phyloP scores from a whole-genome alignment of 2,797 vertebrate genomes.

The Alca torda region DNA sequence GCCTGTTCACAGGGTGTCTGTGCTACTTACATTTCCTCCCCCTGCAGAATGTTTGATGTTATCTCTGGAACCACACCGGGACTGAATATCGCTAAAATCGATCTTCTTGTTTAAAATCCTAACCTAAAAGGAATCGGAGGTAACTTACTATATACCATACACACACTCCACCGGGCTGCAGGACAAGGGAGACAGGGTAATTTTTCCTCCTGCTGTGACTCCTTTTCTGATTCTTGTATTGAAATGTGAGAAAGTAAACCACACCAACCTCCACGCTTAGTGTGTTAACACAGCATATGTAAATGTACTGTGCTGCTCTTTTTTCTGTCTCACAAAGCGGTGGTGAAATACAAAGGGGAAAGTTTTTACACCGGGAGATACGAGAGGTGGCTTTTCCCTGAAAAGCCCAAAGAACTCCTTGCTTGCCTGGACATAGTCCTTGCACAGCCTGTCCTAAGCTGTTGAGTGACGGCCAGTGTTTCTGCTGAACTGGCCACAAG shows the following conservation, averaged over 20 bases:
- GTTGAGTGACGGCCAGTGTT: not conserved
- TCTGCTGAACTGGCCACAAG: not conserved
- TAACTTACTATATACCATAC: slow-evolving; percentile 64
- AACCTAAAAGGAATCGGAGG: slow-evolving; percentile 84
- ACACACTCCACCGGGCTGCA: not conserved
- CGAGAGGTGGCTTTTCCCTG: not conserved
- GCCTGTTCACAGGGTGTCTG: slow-evolving; percentile 22
- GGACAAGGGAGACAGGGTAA: not conserved
- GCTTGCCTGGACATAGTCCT: not conserved
- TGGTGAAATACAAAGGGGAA: not conserved
- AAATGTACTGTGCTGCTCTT: not conserved
- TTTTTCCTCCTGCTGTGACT: not conserved
- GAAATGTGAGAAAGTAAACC: not conserved
- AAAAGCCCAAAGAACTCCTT: not conserved
- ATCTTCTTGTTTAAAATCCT: slow-evolving; percentile 88
- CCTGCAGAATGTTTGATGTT: slow-evolving; percentile 89
- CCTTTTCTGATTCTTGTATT: not conserved
- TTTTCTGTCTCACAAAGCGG: not conserved
- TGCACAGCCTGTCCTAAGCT: not conserved
- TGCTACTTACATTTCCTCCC: slow-evolving; percentile 91
- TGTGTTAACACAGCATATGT: not conserved
- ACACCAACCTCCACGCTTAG: not conserved
- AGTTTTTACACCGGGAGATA: not conserved
- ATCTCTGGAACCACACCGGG: slow-evolving; percentile 93
- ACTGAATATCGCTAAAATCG: slow-evolving; percentile 89